Conservation (phyloP, 2,888 invertebrate species). For the Danaus chrysippus region DNA sequence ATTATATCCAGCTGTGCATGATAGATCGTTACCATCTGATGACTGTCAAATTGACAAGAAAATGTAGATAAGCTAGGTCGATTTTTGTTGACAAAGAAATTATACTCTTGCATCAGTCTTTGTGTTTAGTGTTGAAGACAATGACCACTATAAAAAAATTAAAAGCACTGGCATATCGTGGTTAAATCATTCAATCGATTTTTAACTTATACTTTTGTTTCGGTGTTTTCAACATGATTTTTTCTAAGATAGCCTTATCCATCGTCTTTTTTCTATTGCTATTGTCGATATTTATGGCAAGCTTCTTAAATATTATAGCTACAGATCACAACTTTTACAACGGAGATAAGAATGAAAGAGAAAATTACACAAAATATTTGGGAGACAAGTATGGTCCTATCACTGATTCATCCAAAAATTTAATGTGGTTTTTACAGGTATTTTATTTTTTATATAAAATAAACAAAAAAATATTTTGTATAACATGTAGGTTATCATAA, state of each 20-base stretch:
- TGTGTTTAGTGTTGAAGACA: not conserved
- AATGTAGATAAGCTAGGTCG: slow-evolving; percentile 5
- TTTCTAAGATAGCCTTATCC: slow-evolving; percentile 81
- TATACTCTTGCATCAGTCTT: slow-evolving; percentile 11
- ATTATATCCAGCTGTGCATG: not conserved
- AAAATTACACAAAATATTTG: slow-evolving; percentile 56
- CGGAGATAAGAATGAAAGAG: slow-evolving; percentile 52
- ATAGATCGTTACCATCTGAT: not conserved
- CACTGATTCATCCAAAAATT: slow-evolving; percentile 75
- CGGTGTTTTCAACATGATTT: slow-evolving; percentile 71
- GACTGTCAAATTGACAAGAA: not conserved
- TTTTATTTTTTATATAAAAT: not conserved
- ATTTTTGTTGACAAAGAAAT: slow-evolving; percentile 18
- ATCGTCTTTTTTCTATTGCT: slow-evolving; percentile 81
- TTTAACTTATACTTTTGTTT: slow-evolving; percentile 7
- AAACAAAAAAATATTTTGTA: not conserved
- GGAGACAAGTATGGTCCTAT: slow-evolving; percentile 67
- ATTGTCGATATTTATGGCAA: slow-evolving; percentile 83
- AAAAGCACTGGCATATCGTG: not conserved
- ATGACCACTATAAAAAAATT: slow-evolving; percentile 1
- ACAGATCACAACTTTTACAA: slow-evolving; percentile 74
- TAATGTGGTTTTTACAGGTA: slow-evolving; percentile 90
- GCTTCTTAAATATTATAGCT: slow-evolving; percentile 83
- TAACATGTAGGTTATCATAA: not conserved
- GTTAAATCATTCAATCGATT: not conserved